phyloP scores from a whole-genome alignment of 64 coral and sea anemone genomes.

The Orbicella faveolata region DNA sequence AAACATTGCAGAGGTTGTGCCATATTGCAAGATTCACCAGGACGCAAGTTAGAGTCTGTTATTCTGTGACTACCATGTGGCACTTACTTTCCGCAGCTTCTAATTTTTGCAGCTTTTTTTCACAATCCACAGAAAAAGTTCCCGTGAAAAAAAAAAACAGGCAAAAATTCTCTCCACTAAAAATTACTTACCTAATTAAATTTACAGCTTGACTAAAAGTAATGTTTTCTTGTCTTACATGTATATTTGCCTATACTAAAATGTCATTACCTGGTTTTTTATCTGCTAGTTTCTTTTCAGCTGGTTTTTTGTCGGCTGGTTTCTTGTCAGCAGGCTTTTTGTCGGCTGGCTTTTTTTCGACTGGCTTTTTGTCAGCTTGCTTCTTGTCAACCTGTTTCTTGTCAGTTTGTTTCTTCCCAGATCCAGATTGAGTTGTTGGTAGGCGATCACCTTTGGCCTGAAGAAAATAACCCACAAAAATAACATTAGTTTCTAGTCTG shows the following conservation, averaged over 20 bases:
- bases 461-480: neutral
- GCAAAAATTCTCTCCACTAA: no score
- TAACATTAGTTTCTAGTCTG: neutral
- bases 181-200: no score
- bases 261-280: neutral
- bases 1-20: no score
- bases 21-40: no score
- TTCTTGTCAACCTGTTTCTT: conserved; percentile 71
- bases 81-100: no score
- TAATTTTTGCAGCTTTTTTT: no score
- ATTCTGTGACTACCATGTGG: no score
- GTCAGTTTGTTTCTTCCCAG: conserved; percentile 13
- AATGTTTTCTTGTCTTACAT: neutral
- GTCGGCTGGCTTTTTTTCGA: conserved; percentile 14
- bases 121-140: no score
- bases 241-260: neutral
- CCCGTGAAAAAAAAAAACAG: no score
- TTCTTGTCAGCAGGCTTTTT: conserved; percentile 17
- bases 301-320: conserved; percentile 7
- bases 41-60: no score
- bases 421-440: conserved; percentile 37
- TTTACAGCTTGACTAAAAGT: neutral
- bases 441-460: conserved; percentile 81
- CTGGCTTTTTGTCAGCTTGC: conserved; percentile 56
- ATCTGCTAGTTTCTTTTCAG: conserved; percentile 32